Evolutionary conservation across 2,888 invertebrate genomes (phyloP).

Genomic region (Latrodectus elegans): DNA sequence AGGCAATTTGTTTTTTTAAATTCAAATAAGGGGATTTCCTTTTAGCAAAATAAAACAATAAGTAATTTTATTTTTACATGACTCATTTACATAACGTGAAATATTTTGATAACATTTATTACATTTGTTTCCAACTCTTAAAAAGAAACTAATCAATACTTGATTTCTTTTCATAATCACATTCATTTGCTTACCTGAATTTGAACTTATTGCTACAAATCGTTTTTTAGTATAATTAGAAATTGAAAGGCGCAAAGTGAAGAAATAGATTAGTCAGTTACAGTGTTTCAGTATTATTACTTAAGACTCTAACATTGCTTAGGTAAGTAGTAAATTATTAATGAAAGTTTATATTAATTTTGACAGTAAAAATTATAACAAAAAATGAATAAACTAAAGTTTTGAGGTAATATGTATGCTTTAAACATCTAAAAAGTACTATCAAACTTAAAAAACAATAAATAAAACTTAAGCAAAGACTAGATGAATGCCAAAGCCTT

Average conservation of each 20-base stretch:
- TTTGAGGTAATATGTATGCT: constrained; percentile 25
- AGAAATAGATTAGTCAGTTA: too few relatives aligned
- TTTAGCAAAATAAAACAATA: constrained; percentile 65
- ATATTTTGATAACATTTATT: constrained; percentile 20
- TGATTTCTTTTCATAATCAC: too few relatives aligned
- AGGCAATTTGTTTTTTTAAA: constrained; percentile 6
- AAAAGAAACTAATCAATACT: constrained; percentile 9
- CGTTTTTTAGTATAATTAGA: too few relatives aligned
- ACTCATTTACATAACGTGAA: constrained; percentile 58
- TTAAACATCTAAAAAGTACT: constrained; percentile 27
- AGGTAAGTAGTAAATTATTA: too few relatives aligned
- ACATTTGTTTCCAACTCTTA: constrained; percentile 8
- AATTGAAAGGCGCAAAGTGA: too few relatives aligned
- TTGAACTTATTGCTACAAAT: too few relatives aligned
- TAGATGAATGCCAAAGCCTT: constrained; percentile 63
- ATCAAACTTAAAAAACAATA: constrained; percentile 28
- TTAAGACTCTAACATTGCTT: too few relatives aligned
- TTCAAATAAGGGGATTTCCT: not conserved
- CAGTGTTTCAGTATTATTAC: too few relatives aligned
- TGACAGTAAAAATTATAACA: too few relatives aligned
- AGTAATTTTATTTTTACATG: constrained; percentile 62
- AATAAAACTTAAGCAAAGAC: constrained; percentile 51
- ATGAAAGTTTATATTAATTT: too few relatives aligned
- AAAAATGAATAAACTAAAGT: not conserved
- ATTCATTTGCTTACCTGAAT: too few relatives aligned